Evolutionary conservation across 2,888 invertebrate genomes (phyloP).

Genomic region (Lymantria dispar): DNA sequence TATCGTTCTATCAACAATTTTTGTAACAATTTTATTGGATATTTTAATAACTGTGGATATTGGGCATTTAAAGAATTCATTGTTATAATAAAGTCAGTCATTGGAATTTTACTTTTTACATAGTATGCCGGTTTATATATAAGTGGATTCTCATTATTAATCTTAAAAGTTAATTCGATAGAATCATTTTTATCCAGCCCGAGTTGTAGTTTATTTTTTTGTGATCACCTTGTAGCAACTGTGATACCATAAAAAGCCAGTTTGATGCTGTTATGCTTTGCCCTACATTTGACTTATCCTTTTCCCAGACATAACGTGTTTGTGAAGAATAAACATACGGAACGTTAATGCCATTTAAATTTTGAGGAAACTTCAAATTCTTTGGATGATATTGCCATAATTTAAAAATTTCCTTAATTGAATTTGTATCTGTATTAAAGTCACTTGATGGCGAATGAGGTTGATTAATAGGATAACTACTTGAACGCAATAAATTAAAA

Average conservation of each 20-base stretch:
- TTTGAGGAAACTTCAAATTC: too few relatives aligned
- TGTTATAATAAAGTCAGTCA: conserved; percentile 40
- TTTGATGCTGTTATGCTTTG: neutral
- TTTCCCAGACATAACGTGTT: too few relatives aligned
- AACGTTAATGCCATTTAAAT: too few relatives aligned
- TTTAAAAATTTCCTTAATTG: neutral
- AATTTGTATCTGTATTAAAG: neutral
- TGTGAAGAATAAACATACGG: too few relatives aligned
- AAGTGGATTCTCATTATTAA: conserved; percentile 47
- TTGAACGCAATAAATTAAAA: conserved; percentile 9
- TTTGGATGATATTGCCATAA: neutral
- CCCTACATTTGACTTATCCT: neutral
- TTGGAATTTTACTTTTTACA: conserved; percentile 60
- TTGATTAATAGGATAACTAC: neutral
- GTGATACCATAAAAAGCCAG: conserved; percentile 1
- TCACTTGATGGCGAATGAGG: neutral
- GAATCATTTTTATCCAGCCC: conserved; percentile 25
- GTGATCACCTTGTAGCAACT: neutral
- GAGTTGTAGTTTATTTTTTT: neutral
- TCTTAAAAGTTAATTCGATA: conserved; percentile 58
- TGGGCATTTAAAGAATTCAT: conserved; percentile 33
- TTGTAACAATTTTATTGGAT: conserved; percentile 44
- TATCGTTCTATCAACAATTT: conserved; percentile 44
- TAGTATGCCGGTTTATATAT: conserved; percentile 53
- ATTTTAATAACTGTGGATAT: conserved; percentile 38